Evolutionary conservation across 2,797 vertebrate genomes (phyloP).

Genomic region (Aulostomus chinensis): DNA sequence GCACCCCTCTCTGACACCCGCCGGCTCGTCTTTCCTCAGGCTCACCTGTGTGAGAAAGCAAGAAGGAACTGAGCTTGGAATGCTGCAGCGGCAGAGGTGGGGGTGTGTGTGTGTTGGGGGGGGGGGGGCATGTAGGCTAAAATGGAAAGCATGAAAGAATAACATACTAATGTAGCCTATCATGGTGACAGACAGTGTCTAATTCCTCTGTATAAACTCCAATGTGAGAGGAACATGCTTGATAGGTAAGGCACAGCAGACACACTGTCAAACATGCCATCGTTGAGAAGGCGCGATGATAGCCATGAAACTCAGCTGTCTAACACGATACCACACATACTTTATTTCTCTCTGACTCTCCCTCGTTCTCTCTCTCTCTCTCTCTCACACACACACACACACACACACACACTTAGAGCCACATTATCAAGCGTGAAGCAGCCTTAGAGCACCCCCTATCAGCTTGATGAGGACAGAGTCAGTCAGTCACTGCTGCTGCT

Average conservation of each 20-base stretch:
- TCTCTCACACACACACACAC: slow-evolving; percentile 8
- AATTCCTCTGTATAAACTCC: slow-evolving; percentile 61
- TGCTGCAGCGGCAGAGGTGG: neutral
- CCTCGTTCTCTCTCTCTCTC: slow-evolving; percentile 7
- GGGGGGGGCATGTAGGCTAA: neutral
- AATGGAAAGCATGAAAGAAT: slow-evolving; percentile 39
- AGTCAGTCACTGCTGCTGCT: slow-evolving; percentile 44
- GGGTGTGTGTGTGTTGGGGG: neutral
- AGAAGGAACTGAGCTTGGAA: slow-evolving; percentile 47
- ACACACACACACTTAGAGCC: slow-evolving; percentile 15
- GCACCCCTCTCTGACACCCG: slow-evolving; percentile 51
- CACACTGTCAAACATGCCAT: slow-evolving; percentile 67
- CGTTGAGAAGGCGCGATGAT: slow-evolving; percentile 54
- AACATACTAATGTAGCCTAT: slow-evolving; percentile 49
- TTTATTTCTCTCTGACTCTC: slow-evolving; percentile 33
- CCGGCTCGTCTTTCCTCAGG: slow-evolving; percentile 42
- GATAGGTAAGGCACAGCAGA: slow-evolving; percentile 62
- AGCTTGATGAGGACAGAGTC: slow-evolving; percentile 68
- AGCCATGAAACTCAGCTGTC: slow-evolving; percentile 65
- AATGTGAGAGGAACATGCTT: slow-evolving; percentile 55
- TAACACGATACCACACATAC: slow-evolving; percentile 50
- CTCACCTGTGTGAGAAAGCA: slow-evolving; percentile 62
- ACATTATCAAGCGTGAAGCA: slow-evolving; percentile 68
- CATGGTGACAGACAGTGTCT: slow-evolving; percentile 56
- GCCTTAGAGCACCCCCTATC: slow-evolving; percentile 96